Percentiles rank a stretch among this genome's conserved stretches.
These are phyloP conservation scores for Hippocampus comes DNA, from an alignment of 2,113 vertebrate species.

Conservation along the genomic window DNA sequence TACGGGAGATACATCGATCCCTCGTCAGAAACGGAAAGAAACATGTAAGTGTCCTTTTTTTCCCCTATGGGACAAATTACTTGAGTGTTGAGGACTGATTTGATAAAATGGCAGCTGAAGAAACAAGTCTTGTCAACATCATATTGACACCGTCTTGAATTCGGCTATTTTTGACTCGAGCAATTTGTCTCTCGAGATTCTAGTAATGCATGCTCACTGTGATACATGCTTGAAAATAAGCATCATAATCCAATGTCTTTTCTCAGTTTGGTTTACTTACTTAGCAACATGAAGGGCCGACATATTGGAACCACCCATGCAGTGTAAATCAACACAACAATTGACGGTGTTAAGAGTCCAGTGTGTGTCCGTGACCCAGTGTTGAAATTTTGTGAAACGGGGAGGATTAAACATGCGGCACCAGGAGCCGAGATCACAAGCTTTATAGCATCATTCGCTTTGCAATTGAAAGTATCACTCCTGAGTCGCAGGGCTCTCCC, in stretches of 20 bases:
- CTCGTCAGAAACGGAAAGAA: constrained; percentile 85
- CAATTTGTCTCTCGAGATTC: constrained; percentile 58
- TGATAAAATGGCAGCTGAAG: background rate
- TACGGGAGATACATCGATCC: constrained; percentile 91
- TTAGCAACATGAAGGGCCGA: too few relatives aligned
- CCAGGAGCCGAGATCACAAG: background rate
- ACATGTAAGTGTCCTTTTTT: constrained; percentile 81
- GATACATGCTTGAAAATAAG: constrained; percentile 53
- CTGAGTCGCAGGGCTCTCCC: background rate
- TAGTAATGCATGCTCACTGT: constrained; percentile 59
- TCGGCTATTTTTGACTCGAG: constrained; percentile 41
- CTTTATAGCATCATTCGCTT: background rate
- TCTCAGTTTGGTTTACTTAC: background rate
- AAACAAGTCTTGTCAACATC: background rate
- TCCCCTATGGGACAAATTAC: background rate
- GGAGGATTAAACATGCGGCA: background rate
- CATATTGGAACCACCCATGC: too few relatives aligned
- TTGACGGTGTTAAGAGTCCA: background rate
- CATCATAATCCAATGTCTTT: background rate
- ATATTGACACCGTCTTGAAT: constrained; percentile 3
- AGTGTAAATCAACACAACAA: too few relatives aligned
- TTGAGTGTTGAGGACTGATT: background rate
- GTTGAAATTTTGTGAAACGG: background rate
- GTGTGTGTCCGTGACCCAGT: background rate
- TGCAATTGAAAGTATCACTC: constrained; percentile 1